These are phyloP conservation scores for Planiliza haematocheilus DNA, from an alignment of 2,113 vertebrate species.

Conservation along the genomic window DNA sequence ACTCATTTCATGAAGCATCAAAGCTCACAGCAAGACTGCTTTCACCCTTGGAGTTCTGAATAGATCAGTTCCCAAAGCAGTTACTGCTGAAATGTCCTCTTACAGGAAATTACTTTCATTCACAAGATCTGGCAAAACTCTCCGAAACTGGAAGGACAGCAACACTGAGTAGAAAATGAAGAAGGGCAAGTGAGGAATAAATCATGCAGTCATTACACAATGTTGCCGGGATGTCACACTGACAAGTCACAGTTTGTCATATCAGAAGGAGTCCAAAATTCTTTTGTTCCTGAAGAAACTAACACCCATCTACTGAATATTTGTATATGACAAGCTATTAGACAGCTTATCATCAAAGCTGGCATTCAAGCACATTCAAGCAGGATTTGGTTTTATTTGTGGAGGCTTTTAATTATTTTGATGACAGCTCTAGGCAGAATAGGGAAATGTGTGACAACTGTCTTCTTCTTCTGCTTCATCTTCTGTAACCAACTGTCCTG, in stretches of 20 bases:
- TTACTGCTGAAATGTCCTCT: constrained; percentile 17
- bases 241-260: not conserved
- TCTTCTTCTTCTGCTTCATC: too few relatives aligned
- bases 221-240: not conserved
- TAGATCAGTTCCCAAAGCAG: constrained; percentile 18
- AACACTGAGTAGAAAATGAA: not conserved
- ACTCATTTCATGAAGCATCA: constrained; percentile 1
- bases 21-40: not conserved
- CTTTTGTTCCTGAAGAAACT: not conserved
- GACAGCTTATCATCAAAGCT: too few relatives aligned
- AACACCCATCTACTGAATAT: too few relatives aligned
- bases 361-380: too few relatives aligned
- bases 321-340: too few relatives aligned
- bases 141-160: constrained; percentile 6
- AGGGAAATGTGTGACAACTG: too few relatives aligned
- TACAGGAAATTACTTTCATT: constrained; percentile 22
- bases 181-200: constrained; percentile 2
- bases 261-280: not conserved
- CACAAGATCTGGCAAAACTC: constrained; percentile 31
- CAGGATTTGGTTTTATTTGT: too few relatives aligned
- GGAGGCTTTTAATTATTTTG: too few relatives aligned
- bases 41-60: not conserved
- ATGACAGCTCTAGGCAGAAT: too few relatives aligned
- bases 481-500: too few relatives aligned
- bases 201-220: not conserved